These are phyloP conservation scores for Drosophila ohnishii DNA, from an alignment of 1,140 invertebrate genomes.

Conservation along the genomic window DNA sequence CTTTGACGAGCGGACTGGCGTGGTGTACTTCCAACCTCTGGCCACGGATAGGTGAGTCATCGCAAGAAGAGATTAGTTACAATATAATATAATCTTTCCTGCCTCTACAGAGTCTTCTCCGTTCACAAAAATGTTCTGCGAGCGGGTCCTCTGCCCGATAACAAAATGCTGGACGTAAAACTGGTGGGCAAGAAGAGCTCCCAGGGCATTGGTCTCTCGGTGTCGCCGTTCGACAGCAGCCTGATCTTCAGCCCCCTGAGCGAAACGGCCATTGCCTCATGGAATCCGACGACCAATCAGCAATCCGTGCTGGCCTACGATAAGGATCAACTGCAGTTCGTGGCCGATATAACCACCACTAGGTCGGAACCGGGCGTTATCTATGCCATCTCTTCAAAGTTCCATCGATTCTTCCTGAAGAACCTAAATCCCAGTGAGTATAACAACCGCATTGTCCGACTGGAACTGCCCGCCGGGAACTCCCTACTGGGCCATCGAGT, in stretches of 20 bases:
- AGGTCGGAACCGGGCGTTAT: slow-evolving; percentile 87
- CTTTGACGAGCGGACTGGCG: slow-evolving; percentile 87
- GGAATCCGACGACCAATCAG: slow-evolving; percentile 89
- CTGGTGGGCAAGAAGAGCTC: slow-evolving; percentile 92
- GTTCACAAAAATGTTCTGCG: slow-evolving; percentile 88
- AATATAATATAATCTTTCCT: background rate
- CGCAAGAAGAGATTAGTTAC: no score
- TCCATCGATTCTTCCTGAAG: slow-evolving; percentile 90
- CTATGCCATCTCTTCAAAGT: slow-evolving; percentile 88
- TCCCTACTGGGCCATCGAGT: slow-evolving; percentile 31
- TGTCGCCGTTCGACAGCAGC: slow-evolving; percentile 88
- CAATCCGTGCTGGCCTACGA: slow-evolving; percentile 87
- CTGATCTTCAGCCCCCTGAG: slow-evolving; percentile 89
- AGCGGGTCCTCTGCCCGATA: slow-evolving; percentile 87
- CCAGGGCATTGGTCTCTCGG: slow-evolving; percentile 89
- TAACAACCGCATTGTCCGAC: slow-evolving; percentile 87
- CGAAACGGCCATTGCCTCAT: slow-evolving; percentile 90
- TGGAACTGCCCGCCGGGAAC: slow-evolving; percentile 71
- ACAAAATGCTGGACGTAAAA: slow-evolving; percentile 88
- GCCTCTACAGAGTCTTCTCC: slow-evolving; percentile 86
- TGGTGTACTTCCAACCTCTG: slow-evolving; percentile 91
- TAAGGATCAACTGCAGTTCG: slow-evolving; percentile 88
- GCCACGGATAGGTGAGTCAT: slow-evolving; percentile 88
- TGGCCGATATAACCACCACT: slow-evolving; percentile 88
- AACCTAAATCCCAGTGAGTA: slow-evolving; percentile 85